phyloP scores from a whole-genome alignment of 2,888 invertebrate genomes.

The Drosophila formosana region DNA sequence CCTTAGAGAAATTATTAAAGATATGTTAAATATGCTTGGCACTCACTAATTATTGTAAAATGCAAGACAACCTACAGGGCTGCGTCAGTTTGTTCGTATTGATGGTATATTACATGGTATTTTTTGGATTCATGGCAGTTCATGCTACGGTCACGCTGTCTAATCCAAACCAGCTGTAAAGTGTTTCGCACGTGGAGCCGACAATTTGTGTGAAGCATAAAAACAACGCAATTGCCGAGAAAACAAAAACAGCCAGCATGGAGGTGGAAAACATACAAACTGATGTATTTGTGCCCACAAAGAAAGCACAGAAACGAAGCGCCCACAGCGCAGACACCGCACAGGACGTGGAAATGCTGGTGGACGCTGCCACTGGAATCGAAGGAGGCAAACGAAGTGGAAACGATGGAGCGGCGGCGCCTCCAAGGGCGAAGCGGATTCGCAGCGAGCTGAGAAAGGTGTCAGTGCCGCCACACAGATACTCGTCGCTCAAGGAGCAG shows the following conservation, averaged over 20 bases:
- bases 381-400: slow-evolving; percentile 84
- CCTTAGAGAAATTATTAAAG: too few species aligned
- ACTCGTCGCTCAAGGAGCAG: slow-evolving; percentile 96
- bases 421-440: slow-evolving; percentile 86
- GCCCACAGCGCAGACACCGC: slow-evolving; percentile 41
- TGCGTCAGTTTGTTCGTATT: not conserved
- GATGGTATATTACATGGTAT: not conserved
- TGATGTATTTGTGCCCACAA: slow-evolving; percentile 75
- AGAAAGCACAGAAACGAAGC: slow-evolving; percentile 78
- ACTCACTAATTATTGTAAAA: too few species aligned
- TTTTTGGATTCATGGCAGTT: too few species aligned
- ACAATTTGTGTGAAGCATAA: slow-evolving; percentile 23
- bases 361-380: slow-evolving; percentile 89
- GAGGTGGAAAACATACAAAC: slow-evolving; percentile 82
- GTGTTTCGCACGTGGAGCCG: slow-evolving; percentile 48
- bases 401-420: slow-evolving; percentile 55
- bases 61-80: too few species aligned
- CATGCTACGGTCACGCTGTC: not conserved
- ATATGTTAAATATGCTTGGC: too few species aligned
- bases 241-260: slow-evolving; percentile 53
- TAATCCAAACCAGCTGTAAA: slow-evolving; percentile 25
- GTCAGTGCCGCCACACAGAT: slow-evolving; percentile 96
- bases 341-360: slow-evolving; percentile 87
- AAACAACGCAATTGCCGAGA: slow-evolving; percentile 39
- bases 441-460: slow-evolving; percentile 90